phyloP scores from a whole-genome alignment of 2,113 vertebrate genomes.

The Junco hyemalis region DNA sequence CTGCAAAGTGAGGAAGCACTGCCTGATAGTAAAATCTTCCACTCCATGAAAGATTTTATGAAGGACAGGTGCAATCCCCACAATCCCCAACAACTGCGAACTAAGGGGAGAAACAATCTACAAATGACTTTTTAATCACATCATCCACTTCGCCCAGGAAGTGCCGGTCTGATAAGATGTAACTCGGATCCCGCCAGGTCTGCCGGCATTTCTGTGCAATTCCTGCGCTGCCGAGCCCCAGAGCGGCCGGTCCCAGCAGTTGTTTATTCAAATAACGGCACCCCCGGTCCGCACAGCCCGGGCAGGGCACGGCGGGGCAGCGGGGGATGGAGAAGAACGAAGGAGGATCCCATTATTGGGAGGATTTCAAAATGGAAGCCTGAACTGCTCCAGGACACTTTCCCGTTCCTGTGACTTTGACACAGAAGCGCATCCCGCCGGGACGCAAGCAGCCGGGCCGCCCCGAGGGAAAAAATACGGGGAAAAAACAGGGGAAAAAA shows the following conservation, averaged over 20 bases:
- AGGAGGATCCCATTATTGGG: not conserved
- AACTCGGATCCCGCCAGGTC: not conserved
- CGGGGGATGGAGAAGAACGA: not conserved
- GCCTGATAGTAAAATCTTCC: not conserved
- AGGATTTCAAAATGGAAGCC: slow-evolving; percentile 57
- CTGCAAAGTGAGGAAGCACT: not conserved
- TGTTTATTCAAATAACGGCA: not conserved
- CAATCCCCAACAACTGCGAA: not conserved
- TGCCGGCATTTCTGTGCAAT: not conserved
- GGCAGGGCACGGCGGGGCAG: not conserved
- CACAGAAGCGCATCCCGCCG: not conserved
- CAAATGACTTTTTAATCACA: not conserved
- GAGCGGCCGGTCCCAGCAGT: not conserved
- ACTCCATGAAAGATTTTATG: not conserved
- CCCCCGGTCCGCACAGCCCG: not conserved
- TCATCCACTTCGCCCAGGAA: not conserved
- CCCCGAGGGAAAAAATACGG: fast-evolving
- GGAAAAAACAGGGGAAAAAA: not conserved
- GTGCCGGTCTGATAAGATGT: not conserved
- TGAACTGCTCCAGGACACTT: slow-evolving; percentile 30
- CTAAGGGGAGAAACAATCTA: not conserved
- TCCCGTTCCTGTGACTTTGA: slow-evolving; percentile 13
- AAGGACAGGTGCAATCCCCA: not conserved
- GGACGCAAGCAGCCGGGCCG: not conserved
- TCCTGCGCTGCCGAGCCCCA: not conserved